Conservation (phyloP, 2,888 invertebrate species). For the Cheiracanthium punctorium region DNA sequence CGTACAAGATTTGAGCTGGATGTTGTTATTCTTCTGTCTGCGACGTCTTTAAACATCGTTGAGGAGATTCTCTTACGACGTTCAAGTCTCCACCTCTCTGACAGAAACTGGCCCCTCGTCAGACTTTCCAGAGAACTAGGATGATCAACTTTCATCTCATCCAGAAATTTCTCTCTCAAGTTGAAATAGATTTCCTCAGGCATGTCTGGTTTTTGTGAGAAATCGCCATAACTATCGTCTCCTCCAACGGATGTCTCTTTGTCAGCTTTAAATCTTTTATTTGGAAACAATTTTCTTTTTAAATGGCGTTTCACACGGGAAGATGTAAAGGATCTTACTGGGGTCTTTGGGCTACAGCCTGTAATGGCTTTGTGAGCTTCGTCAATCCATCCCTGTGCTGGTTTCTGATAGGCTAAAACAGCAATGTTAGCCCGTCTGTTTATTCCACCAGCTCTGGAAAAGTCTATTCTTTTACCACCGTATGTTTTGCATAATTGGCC, state of each 20-base stretch:
- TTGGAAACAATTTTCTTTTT: no score
- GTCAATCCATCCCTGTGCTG: slow-evolving; percentile 8
- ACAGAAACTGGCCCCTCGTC: background rate
- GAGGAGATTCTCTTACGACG: background rate
- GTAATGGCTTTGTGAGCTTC: background rate
- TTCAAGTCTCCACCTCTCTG: background rate
- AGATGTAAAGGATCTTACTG: background rate
- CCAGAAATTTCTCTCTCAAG: background rate
- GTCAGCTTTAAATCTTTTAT: background rate
- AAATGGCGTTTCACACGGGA: no score
- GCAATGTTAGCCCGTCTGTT: slow-evolving; percentile 21
- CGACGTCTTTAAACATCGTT: background rate
- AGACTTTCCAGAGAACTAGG: background rate
- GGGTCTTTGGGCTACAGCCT: background rate
- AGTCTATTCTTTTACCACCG: slow-evolving; percentile 22
- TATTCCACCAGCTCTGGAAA: background rate
- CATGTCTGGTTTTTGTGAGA: background rate
- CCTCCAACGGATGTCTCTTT: background rate
- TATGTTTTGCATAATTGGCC: background rate
- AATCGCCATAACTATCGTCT: background rate
- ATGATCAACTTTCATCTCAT: background rate
- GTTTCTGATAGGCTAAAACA: slow-evolving; percentile 11
- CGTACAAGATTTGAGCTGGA: background rate
- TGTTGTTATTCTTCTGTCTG: background rate
- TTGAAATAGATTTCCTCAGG: background rate